Conservation (phyloP, 1,140 invertebrate genomes). For the Cotesia glomerata region DNA sequence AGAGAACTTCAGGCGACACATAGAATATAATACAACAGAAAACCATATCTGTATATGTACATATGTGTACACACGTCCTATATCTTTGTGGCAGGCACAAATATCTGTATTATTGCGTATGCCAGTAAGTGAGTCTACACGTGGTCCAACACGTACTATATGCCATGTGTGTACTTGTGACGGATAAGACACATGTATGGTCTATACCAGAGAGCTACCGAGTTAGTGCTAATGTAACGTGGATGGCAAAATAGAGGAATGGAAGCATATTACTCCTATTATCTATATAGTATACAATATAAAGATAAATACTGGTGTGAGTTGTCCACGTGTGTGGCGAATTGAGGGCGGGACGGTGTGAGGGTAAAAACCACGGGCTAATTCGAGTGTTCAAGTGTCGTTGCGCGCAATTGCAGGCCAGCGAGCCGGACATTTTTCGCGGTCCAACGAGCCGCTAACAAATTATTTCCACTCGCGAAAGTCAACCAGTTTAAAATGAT, state of each 20-base stretch:
- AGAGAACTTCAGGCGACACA: neutral
- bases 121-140: no score
- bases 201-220: neutral
- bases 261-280: neutral
- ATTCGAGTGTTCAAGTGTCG: conserved; percentile 39
- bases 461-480: conserved; percentile 51
- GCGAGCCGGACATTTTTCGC: conserved; percentile 51
- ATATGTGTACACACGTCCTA: neutral
- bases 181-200: no score
- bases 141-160: no score
- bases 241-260: neutral
- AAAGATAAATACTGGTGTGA: neutral
- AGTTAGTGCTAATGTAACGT: neutral
- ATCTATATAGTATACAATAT: neutral
- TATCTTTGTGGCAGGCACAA: no score
- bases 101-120: no score
- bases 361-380: conserved; percentile 24
- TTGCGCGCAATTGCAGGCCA: conserved; percentile 32
- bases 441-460: conserved; percentile 49
- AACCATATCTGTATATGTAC: neutral
- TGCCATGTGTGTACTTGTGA: no score
- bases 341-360: conserved; percentile 18
- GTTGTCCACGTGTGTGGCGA: neutral
- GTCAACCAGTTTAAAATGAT: conserved; percentile 48
- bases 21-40: conserved; percentile 3